A percentile compares a stretch with the other conserved stretches of the same genome.
Evolutionary conservation across 2,797 vertebrate genomes (phyloP).

Genomic region (Phataginus tetradactyla): DNA sequence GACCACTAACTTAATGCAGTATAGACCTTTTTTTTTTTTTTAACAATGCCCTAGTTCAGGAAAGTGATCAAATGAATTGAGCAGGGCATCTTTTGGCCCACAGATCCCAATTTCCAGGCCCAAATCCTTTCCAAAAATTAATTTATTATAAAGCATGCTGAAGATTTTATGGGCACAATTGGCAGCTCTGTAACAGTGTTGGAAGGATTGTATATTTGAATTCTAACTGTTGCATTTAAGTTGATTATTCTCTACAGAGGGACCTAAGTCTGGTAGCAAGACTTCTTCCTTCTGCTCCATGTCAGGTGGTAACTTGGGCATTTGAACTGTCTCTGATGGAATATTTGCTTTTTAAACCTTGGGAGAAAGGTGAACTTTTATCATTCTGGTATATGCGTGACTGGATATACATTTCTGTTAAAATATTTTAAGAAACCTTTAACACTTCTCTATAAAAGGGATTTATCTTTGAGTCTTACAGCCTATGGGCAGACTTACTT

Average conservation of each 20-base stretch:
- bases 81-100: neutral
- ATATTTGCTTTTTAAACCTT: neutral
- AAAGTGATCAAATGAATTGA: conserved; percentile 8
- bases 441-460: neutral
- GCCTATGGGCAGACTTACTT: neutral
- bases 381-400: neutral
- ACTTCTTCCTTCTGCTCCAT: neutral
- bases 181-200: neutral
- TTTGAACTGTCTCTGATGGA: neutral
- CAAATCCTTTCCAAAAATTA: neutral
- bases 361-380: neutral
- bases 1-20: neutral
- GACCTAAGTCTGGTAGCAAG: neutral
- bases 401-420: neutral
- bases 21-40: neutral
- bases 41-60: neutral
- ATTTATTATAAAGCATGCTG: neutral
- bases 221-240: neutral
- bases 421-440: neutral
- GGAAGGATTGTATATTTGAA: neutral
- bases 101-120: neutral
- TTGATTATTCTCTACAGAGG: neutral
- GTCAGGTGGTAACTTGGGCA: neutral
- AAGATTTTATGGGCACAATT: neutral
- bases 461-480: neutral